Conservation (phyloP, 2,888 invertebrate genomes). For the Limnephilus auricula region DNA sequence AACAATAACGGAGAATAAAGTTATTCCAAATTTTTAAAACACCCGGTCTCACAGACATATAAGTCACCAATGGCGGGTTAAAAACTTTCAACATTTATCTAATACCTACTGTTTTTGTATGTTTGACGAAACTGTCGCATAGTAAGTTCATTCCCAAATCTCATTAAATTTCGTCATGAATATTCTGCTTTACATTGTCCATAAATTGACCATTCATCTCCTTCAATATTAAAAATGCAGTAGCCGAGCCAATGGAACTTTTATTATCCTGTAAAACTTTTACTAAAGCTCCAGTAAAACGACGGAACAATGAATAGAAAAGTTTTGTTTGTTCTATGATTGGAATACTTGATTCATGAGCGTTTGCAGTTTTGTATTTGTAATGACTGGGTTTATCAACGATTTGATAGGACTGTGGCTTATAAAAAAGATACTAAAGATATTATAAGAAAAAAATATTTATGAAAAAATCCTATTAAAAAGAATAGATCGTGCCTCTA, state of each 20-base stretch:
- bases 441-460: not conserved
- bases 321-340: not conserved
- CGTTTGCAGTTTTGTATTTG: not conserved
- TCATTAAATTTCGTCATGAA: not conserved
- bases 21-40: too few species aligned
- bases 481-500: not conserved
- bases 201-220: not conserved
- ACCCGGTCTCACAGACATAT: too few species aligned
- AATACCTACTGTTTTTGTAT: too few species aligned
- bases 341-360: not conserved
- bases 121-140: too few species aligned
- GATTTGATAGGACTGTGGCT: not conserved
- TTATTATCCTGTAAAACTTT: not conserved
- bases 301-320: not conserved
- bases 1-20: too few species aligned
- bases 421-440: too few species aligned
- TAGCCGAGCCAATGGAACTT: not conserved
- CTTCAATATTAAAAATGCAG: not conserved
- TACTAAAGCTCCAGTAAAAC: not conserved
- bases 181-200: not conserved
- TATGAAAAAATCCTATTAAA: too few species aligned
- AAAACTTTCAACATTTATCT: too few species aligned
- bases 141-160: not conserved
- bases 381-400: not conserved
- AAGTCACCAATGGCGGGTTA: too few species aligned